Evolutionary conservation across 2,113 vertebrate genomes (phyloP).

Genomic region (Semnornis frantzii): DNA sequence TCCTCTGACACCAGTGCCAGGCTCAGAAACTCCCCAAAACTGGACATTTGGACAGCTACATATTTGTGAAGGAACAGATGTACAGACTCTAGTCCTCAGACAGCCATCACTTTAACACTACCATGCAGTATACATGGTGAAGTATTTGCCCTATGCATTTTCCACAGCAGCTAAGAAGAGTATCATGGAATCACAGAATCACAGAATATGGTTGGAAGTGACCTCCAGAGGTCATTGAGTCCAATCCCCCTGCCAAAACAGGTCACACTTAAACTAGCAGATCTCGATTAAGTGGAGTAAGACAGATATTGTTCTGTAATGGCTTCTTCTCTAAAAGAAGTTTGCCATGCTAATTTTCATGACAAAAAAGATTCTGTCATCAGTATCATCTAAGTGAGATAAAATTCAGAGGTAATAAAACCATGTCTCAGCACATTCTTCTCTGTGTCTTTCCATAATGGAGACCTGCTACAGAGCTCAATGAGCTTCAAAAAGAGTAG

Average conservation of each 20-base stretch:
- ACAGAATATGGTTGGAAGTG: too few relatives aligned
- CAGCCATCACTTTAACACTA: not conserved
- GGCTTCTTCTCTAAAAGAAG: not conserved
- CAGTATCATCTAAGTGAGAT: not conserved
- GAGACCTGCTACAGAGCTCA: not conserved
- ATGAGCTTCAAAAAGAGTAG: not conserved
- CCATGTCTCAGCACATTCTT: not conserved
- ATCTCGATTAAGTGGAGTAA: not conserved
- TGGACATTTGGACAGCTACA: too few relatives aligned
- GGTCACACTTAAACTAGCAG: not conserved
- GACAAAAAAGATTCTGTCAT: not conserved
- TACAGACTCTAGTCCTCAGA: not conserved
- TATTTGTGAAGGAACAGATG: not conserved
- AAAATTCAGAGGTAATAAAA: not conserved
- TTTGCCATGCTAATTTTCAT: not conserved
- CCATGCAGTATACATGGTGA: not conserved
- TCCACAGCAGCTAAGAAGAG: not conserved
- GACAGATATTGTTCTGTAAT: not conserved
- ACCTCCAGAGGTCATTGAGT: too few relatives aligned
- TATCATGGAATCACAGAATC: too few relatives aligned
- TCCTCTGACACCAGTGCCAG: too few relatives aligned
- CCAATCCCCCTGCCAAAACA: too few relatives aligned
- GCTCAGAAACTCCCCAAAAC: too few relatives aligned
- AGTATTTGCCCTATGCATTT: not conserved
- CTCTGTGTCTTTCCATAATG: not conserved